Base-by-base conservation (phyloP, 2,888 invertebrate species). In the Omphaloscelis lunosa region DNA sequence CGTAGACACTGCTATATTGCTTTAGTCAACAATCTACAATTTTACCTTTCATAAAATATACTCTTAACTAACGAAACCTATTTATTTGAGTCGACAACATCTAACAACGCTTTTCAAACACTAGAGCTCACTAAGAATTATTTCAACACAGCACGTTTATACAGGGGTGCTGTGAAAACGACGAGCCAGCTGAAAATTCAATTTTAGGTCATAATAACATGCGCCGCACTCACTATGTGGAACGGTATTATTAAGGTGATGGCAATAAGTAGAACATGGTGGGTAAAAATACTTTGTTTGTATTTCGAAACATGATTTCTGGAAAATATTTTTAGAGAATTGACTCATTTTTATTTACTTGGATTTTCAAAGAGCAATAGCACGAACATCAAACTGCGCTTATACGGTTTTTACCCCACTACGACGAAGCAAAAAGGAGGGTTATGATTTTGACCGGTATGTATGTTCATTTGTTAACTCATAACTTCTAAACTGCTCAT, bases 191-290 rank as follows among this genome's bases (percentile, higher is more conserved):
- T 66, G 79, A 76, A 84, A 88, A 88, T 84, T 86, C 77, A 86
- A 88, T 87, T 87, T 87, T 62, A 84, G 77, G 84, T 83, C 74
- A 84, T 88, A 86, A 86, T 87, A 86, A 86, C 76, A 79, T 83
- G 83, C 83, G 75, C 76, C 51, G 56, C 58, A 63, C 45, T 41
- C 56, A 39, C 53, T 77, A 70, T 58, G 72, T 63, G 41, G 69
- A 53, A 73, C 48, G 68, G 75, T 77, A 71, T 77, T 72, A 72
- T 79, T 61, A 71, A 77, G 61, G 23, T 62, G 27, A 27, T 61
- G 67, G 12, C 75, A 65, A 68, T 72, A 71, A 29, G 15, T 74
- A 23, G 75, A 34, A 80, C 53, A 51, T 48, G 62, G n/a, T 51
- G 20, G 9, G 39, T 11, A n/a, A n/a, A n/a, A n/a, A 68, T 45